phyloP scores from a whole-genome alignment of 1,140 invertebrate species.

The Drosophila arizonae region DNA sequence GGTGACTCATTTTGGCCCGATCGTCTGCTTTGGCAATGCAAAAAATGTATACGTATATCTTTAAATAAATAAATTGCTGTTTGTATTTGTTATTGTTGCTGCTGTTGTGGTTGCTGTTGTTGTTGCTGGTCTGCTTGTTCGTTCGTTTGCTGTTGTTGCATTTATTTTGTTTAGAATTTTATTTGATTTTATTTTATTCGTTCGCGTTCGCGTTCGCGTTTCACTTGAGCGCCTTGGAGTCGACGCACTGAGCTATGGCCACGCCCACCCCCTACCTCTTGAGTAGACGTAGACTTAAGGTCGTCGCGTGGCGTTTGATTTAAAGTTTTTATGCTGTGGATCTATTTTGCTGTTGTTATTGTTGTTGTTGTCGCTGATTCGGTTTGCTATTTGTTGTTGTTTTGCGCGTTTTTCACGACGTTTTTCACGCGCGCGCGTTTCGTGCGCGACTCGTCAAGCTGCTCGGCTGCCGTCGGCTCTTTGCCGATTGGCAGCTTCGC shows the following conservation, averaged over 20 bases:
- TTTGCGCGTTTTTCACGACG: slow-evolving; percentile 60
- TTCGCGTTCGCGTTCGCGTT: slow-evolving; percentile 40
- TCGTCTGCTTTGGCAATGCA: slow-evolving; percentile 44
- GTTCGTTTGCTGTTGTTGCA: slow-evolving; percentile 35
- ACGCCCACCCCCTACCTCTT: slow-evolving; percentile 60
- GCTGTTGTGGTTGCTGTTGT: slow-evolving; percentile 18
- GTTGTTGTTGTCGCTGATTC: slow-evolving; percentile 26
- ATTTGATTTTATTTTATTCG: slow-evolving; percentile 26
- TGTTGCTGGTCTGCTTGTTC: slow-evolving; percentile 25
- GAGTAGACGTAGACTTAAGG: slow-evolving; percentile 60
- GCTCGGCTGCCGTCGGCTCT: slow-evolving; percentile 51
- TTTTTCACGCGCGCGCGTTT: slow-evolving; percentile 73
- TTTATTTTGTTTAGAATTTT: slow-evolving; percentile 52
- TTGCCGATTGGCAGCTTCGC: slow-evolving; percentile 50
- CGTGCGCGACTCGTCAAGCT: slow-evolving; percentile 42
- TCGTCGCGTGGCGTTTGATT: slow-evolving; percentile 69
- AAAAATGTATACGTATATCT: slow-evolving; percentile 43
- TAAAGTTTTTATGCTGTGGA: slow-evolving; percentile 25
- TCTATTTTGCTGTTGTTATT: slow-evolving; percentile 13
- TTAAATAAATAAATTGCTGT: slow-evolving; percentile 53
- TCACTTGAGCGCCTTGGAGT: slow-evolving; percentile 69
- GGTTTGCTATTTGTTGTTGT: slow-evolving; percentile 17
- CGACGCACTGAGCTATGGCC: slow-evolving; percentile 53
- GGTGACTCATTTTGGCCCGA: slow-evolving; percentile 70
- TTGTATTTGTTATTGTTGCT: slow-evolving; percentile 25